These are phyloP conservation scores for Oreochromis tanganicae DNA, from an alignment of 2,113 vertebrate species.

Conservation along the genomic window DNA sequence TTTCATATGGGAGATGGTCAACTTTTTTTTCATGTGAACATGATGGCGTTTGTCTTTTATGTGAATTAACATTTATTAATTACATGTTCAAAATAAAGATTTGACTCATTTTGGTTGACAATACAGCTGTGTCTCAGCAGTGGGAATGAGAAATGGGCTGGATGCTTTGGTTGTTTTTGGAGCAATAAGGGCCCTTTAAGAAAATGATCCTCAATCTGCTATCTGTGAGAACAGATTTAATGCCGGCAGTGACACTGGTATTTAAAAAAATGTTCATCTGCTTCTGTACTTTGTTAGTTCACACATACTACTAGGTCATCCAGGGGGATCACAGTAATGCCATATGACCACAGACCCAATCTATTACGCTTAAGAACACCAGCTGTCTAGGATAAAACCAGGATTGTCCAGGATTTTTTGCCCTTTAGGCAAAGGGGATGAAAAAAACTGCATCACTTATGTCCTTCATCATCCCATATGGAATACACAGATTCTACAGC, in stretches of 20 bases:
- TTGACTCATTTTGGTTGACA: neutral
- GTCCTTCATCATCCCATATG: neutral
- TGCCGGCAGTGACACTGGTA: neutral
- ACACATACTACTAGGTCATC: neutral
- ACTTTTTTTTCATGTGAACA: neutral
- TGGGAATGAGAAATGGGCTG: neutral
- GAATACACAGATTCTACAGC: neutral
- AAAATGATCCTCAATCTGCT: neutral
- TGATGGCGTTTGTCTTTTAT: neutral
- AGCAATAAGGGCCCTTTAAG: neutral
- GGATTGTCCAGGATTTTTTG: neutral
- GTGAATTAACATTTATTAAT: neutral
- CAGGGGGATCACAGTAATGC: neutral
- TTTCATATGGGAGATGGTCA: neutral
- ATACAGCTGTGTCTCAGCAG: neutral
- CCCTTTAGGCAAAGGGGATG: neutral
- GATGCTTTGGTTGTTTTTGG: neutral
- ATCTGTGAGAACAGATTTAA: neutral
- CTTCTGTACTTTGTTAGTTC: neutral
- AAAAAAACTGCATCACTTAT: neutral
- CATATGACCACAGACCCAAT: neutral
- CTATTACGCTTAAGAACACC: neutral
- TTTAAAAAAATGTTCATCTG: neutral
- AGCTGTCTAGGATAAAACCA: neutral
- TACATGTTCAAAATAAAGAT: neutral